Evolutionary conservation across 2,888 invertebrate genomes (phyloP), one percentile per base, ranked within the genome.

Genomic region (Argyresthia goedartella): DNA sequence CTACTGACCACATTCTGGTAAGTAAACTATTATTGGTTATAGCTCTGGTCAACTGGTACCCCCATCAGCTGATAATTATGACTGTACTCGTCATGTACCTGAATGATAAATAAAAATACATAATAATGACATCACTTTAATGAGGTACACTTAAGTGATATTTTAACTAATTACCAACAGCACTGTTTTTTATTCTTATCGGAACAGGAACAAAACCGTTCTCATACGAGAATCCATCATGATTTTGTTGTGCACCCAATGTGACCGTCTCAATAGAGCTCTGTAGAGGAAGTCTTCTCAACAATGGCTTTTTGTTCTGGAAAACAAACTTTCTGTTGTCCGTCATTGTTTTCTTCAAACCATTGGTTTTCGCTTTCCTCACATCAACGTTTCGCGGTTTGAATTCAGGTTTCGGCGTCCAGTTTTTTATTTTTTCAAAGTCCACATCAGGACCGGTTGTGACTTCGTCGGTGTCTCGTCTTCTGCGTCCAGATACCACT

Each of bases 401-500:
- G 25, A 9, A 11, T 6, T 42, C 50, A 9, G 25, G 14, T 13
- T 50, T 50, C 0, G 16, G 16, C 3, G 42, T 11, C 50, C 50
- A 50, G n/a, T 50, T 25, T 34, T n/a, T 13, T 14, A 42, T 9
- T 6, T 15, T 8, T 0, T 50, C 42, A 15, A 14, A 9, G 11
- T 48, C 36, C 0, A 35, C 6, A 13, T 34, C 48, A 15, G 36
- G 48, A 15, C 35, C 48, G 35, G 48, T 36, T 10, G 14, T 34
- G 6, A 33, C 47, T 50, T 50, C 50, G 25, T 15, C 16, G 10
- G 50, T 51, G 44, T 51, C 77, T 39, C 91, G 81, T 65, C 88
- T 88, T 60, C 76, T 71, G 57, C 87, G 78, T 13, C 92, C 93
- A 13, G 91, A 89, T 8, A 94, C 85, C 0, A 93, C 91, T 33